These are phyloP conservation scores for Lepidochitona cinerea DNA, from an alignment of 2,888 invertebrate species.

Conservation along the genomic window DNA sequence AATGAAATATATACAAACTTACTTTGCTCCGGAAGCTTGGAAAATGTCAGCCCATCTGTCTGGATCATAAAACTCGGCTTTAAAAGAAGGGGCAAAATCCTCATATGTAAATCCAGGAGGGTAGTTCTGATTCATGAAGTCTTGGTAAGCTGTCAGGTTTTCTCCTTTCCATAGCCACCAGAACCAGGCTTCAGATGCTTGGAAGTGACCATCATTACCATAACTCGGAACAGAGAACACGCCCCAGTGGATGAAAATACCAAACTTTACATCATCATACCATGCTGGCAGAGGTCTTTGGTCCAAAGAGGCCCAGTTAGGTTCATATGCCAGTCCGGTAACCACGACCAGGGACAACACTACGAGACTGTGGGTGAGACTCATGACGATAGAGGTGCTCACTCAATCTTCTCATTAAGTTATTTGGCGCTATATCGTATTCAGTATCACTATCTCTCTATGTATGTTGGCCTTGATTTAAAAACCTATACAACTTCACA, in stretches of 20 bases:
- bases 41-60: constrained; percentile 88
- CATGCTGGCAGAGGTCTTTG: constrained; percentile 67
- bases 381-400: too few species aligned
- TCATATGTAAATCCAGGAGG: constrained; percentile 89
- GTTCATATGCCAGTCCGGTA: too few species aligned
- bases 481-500: too few species aligned
- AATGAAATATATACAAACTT: constrained; percentile 42
- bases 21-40: constrained; percentile 88
- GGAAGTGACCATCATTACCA: constrained; percentile 6
- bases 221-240: constrained; percentile 69
- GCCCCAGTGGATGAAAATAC: constrained; percentile 73
- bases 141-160: constrained; percentile 43
- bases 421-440: too few species aligned
- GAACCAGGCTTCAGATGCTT: constrained; percentile 86
- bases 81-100: constrained; percentile 89
- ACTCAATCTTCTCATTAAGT: too few species aligned
- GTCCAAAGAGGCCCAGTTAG: constrained; percentile 68
- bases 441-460: too few species aligned
- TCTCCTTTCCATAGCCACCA: constrained; percentile 83
- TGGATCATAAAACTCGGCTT: constrained; percentile 88
- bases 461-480: too few species aligned
- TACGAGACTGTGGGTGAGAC: too few species aligned
- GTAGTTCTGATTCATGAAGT: constrained; percentile 87
- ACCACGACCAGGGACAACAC: too few species aligned
- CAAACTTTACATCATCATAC: constrained; percentile 72